A percentile compares a stretch with the other conserved stretches of the same genome.
phyloP scores from a whole-genome alignment of 2,888 invertebrate species.

The Acheta domesticus region DNA sequence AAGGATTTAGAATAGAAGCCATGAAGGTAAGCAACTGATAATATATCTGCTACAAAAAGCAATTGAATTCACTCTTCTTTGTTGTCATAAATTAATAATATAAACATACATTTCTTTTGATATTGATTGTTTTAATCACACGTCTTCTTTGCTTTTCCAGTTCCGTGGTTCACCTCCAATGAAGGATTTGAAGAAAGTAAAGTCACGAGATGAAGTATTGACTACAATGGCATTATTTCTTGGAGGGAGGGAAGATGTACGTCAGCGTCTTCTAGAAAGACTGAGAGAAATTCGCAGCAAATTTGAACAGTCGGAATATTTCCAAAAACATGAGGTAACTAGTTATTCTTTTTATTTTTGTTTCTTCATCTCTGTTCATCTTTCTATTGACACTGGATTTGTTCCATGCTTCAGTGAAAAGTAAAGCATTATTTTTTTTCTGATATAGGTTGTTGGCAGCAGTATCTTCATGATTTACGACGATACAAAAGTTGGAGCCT shows the following conservation, averaged over 20 bases:
- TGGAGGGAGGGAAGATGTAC: conserved; percentile 60
- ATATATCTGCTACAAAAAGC: too few relatives aligned
- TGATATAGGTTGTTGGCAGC: conserved; percentile 63
- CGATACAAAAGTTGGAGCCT: conserved; percentile 79
- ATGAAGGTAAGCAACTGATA: conserved; percentile 59
- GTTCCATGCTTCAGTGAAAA: not conserved
- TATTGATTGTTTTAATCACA: not conserved
- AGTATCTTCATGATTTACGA: conserved; percentile 65
- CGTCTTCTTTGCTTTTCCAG: conserved; percentile 41
- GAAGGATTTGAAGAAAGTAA: conserved; percentile 84
- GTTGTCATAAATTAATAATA: not conserved
- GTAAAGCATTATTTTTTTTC: conserved; percentile 36
- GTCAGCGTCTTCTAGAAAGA: conserved; percentile 64
- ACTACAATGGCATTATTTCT: conserved; percentile 73
- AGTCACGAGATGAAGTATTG: conserved; percentile 69
- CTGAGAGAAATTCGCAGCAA: conserved; percentile 71
- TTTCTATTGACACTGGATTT: too few relatives aligned
- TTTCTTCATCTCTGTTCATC: not conserved
- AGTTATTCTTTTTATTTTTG: not conserved
- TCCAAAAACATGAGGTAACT: conserved; percentile 77
- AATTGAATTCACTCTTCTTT: not conserved
- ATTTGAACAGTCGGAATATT: conserved; percentile 81
- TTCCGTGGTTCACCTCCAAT: conserved; percentile 76
- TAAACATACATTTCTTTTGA: not conserved
- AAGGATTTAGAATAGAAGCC: conserved; percentile 95